Conservation (phyloP, 2,113 vertebrate genomes). For the Engystomops pustulosus region DNA sequence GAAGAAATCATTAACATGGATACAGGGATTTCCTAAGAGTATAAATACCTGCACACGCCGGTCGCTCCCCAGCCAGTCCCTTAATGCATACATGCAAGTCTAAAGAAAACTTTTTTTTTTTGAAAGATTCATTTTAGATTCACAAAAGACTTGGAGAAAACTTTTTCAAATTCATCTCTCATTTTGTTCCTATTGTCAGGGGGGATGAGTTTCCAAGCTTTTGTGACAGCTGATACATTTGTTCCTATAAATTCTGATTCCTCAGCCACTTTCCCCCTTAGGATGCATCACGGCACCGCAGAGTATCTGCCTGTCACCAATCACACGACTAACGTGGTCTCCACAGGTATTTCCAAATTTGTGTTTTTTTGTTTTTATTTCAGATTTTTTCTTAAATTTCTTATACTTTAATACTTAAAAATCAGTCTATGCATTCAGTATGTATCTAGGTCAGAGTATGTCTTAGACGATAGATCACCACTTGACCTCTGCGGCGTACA, state of each 20-base stretch:
- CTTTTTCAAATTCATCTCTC: constrained; percentile 59
- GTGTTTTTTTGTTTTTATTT: constrained; percentile 55
- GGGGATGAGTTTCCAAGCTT: constrained; percentile 92
- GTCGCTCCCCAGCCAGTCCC: constrained; percentile 71
- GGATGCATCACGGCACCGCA: constrained; percentile 89
- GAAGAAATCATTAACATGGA: constrained; percentile 86
- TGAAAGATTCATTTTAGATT: constrained; percentile 46
- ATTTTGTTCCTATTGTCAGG: constrained; percentile 61
- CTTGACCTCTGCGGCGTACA: too few relatives aligned
- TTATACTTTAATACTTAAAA: constrained; percentile 1
- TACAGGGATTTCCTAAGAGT: constrained; percentile 79
- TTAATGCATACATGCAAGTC: constrained; percentile 74
- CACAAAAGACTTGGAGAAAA: constrained; percentile 43
- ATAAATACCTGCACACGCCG: constrained; percentile 93
- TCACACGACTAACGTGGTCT: constrained; percentile 89
- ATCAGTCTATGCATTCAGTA: background rate
- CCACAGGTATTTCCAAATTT: constrained; percentile 82
- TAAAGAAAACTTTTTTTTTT: constrained; percentile 58
- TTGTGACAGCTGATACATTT: constrained; percentile 85
- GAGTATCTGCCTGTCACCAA: constrained; percentile 89
- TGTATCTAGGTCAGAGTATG: background rate
- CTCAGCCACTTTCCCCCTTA: constrained; percentile 84
- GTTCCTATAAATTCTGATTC: constrained; percentile 83
- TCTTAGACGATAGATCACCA: background rate
- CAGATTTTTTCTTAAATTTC: constrained; percentile 27